Base-by-base conservation (phyloP, 2,797 vertebrate species). In the Myiothlypis chrysogaster region DNA sequence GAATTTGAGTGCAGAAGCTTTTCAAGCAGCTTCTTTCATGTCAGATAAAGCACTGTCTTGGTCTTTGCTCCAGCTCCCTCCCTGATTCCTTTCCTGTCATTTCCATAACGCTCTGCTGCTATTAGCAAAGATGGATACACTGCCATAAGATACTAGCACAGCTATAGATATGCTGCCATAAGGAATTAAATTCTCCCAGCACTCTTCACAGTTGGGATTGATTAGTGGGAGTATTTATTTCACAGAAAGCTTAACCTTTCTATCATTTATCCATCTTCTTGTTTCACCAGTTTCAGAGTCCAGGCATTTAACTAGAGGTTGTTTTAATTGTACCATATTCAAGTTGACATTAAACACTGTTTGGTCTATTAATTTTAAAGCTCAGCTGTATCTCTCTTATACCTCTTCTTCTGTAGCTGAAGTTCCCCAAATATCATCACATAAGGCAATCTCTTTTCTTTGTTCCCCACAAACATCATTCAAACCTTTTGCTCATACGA, bases 181-280 rank as follows among this genome's bases (percentile, higher is more conserved):
- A 87, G 80, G 84, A 95, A 95, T 88, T 41, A 78, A 91, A 90
- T 87, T 69, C 77, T 90, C 66, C 32, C 59, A 95, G 47, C 32
- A 59, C 83, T 76, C 69, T 72, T 83, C 41, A 72, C 85, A 52
- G 59, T 44, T 87, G 34, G 37, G 47, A 86, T 52, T 79, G 77
- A 84, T 83, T 59, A 93, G 55, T 44, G 63, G 39, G 61, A 90
- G 63, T 80, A 60, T 82, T 83, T 72, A 66, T 93, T 89, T 94
- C 91, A 87, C 32, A 76, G 70, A 56, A 89, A 84, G 34, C 18
- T 90, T 91, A 92, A 83, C 55, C 70, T 93, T 91, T 59, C 50
- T 61, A 83, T 27, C 55, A 72, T 47, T 69, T 56, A 59, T 83
- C 76, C 34, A 24, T 83, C 25, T 39, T 82, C 70, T 79, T 71